Evolutionary conservation across 2,888 invertebrate genomes (phyloP), one percentile per base, ranked within the genome.

Genomic region (Sycophila texana): DNA sequence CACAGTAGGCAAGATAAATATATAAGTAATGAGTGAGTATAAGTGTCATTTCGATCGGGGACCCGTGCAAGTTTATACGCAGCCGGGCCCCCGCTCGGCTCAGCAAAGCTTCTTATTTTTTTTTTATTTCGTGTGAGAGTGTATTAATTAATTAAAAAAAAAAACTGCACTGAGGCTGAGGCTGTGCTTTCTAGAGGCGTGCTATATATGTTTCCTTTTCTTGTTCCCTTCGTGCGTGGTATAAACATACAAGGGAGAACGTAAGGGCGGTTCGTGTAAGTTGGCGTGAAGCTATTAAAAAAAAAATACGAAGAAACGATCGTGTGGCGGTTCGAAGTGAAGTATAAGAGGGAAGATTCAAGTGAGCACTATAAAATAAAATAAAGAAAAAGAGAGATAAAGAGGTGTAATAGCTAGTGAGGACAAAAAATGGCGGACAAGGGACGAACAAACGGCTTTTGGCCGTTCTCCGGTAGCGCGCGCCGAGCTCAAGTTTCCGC

Each of bases 121-220:
- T 39, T 39, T 39, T 39, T 39, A n/a, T 61, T 58, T 12, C 14
- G 61, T 30, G 61, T 61, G 39, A n/a, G 61, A 14, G 30, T 30
- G 13, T 60, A n/a, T 14, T 4, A 26, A 16, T 61, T 20, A 63
- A 83, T 77, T 80, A 72, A 72, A 80, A 73, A 83, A 3, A 79
- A 82, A 63, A 75, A 76, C 77, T 79, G 75, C 79, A 72, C 77
- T 68, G 80, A 82, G 82, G 83, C 82, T 81, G 80, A 83, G 82
- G 84, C 83, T 80, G 84, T 83, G 84, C 83, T 80, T 68, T 61
- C 30, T 51, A 26, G 26, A 82, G 79, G 82, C 81, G 76, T 80
- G 76, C 75, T 66, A 79, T 72, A 81, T 72, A 26, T 26, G 77
- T 81, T 77, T 81, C 30, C 60, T 67, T 72, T 49, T 74, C 20